Base-by-base conservation (phyloP, 1,140 invertebrate genomes). In the Latrodectus geometricus region DNA sequence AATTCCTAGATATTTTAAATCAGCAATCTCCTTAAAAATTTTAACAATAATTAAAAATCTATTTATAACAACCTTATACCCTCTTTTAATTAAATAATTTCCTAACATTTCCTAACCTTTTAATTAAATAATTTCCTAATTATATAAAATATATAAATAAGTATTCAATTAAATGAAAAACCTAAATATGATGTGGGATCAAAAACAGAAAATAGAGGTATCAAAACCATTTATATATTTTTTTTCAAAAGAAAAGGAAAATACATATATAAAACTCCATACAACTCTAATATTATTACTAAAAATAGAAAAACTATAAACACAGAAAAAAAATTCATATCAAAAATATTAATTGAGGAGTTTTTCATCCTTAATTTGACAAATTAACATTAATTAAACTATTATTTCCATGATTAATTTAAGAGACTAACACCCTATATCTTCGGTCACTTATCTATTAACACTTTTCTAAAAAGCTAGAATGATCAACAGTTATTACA, bases 401-500 rank as follows among this genome's bases (percentile, higher is more conserved):
- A 91, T 79, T 90, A 77, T 90, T 92, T 92, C 49, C 69, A 20
- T 88, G 75, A 73, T 88, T 54, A 88, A 23, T 79, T 84, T 56
- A 79, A 72, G 68, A 72, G 65, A 82, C 80, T 72, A 70, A 72
- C 50, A 82, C 79, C 50, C 54, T 52, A 7, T 9, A 20, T n/a
- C n/a, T 35, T 52, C 69, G 49, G 68, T 23, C 79, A 82, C 79
- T n/a, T 50, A 20, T 9, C 54, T 77, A 23, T 48, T 54, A 35
- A n/a, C 35, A 87, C 70, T 78, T 89, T 54, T 73, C 56, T 70
- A 89, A 90, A 88, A 91, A 90, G 69, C 48, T 65, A 21, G 50
- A 12, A 9, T 88, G 65, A 69, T 52, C 52, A 73, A 88, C 80
- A 77, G 95, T 93, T 89, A 95, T 90, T 85, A 92, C 91, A 93